Percentiles rank a stretch among this genome's conserved stretches.
Conservation (phyloP, 2,113 vertebrate genomes). For the Arizona elegans region DNA sequence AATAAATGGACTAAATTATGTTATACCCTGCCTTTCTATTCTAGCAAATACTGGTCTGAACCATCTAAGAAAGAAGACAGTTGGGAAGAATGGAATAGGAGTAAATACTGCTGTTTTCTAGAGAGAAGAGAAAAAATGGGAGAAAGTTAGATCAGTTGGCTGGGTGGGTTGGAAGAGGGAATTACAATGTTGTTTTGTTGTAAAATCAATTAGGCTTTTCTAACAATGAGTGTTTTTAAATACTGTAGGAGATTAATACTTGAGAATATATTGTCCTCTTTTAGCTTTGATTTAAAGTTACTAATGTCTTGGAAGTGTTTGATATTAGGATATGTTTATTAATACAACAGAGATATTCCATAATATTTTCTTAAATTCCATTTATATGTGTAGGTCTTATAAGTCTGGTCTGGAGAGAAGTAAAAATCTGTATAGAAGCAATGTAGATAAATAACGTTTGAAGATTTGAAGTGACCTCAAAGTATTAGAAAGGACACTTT, state of each 20-base stretch:
- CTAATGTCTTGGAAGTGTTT: not conserved
- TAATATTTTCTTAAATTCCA: not conserved
- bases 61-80: not conserved
- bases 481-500: not conserved
- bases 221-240: not conserved
- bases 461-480: not conserved
- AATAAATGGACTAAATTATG: not conserved
- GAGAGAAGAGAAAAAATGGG: not conserved
- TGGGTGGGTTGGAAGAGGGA: not conserved
- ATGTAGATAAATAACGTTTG: not conserved
- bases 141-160: not conserved
- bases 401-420: not conserved
- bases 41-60: not conserved
- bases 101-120: not conserved
- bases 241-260: not conserved
- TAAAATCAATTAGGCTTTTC: not conserved
- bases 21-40: not conserved
- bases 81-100: not conserved
- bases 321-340: not conserved
- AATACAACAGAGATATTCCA: not conserved
- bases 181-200: not conserved
- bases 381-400: not conserved
- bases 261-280: not conserved
- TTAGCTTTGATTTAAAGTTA: not conserved
- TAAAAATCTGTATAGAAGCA: not conserved